Percentiles rank a stretch among this genome's conserved stretches.
These are phyloP conservation scores for Helostoma temminkii DNA, from an alignment of 2,797 vertebrate genomes.

Conservation along the genomic window DNA sequence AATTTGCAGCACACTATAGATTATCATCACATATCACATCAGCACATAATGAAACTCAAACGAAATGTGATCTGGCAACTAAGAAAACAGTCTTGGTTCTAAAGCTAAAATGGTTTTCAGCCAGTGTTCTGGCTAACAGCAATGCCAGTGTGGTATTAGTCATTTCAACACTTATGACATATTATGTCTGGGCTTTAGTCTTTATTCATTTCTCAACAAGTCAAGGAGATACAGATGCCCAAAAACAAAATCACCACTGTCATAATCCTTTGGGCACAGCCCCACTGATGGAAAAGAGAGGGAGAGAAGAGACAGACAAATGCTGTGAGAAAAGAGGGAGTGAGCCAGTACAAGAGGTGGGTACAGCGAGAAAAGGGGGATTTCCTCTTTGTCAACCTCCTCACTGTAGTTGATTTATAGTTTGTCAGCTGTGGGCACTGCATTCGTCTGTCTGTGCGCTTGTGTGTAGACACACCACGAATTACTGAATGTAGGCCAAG, in stretches of 20 bases:
- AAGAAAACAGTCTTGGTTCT: not conserved
- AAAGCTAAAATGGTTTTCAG: conserved; percentile 16
- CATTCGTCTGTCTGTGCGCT: conserved; percentile 1
- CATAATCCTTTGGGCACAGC: conserved; percentile 47
- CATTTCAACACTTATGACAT: conserved; percentile 77
- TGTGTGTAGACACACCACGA: conserved; percentile 11
- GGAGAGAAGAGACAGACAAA: conserved; percentile 24
- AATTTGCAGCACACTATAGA: not conserved
- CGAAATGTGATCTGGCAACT: conserved; percentile 12
- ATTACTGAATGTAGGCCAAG: conserved; percentile 13
- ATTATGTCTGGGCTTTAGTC: conserved; percentile 57
- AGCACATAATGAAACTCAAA: conserved; percentile 3
- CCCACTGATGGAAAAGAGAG: conserved; percentile 14
- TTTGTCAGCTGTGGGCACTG: conserved; percentile 61
- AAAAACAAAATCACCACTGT: conserved; percentile 69
- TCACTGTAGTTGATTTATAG: conserved; percentile 58
- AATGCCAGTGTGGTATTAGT: conserved; percentile 48
- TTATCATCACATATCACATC: conserved; percentile 2
- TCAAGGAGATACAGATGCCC: conserved; percentile 58
- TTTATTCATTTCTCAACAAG: conserved; percentile 60
- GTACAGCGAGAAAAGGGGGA: conserved; percentile 33
- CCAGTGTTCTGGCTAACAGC: conserved; percentile 31
- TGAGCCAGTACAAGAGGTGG: conserved; percentile 45
- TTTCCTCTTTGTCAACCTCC: conserved; percentile 54
- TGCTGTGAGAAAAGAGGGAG: conserved; percentile 48